Base-by-base conservation (phyloP, 2,888 invertebrate species). In the Pyrgus malvae region DNA sequence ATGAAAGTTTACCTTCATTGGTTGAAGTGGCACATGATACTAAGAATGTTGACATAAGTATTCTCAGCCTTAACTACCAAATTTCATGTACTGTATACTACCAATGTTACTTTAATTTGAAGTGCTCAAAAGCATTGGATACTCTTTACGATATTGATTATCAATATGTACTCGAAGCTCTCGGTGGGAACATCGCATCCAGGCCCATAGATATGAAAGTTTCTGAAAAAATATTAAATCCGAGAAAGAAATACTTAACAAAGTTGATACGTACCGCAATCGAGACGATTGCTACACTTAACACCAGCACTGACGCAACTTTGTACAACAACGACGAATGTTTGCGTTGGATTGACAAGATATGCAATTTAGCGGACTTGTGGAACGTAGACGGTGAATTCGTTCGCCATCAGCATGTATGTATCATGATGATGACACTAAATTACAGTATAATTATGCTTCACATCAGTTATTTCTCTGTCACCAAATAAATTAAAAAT, bases 1-100 rank as follows among this genome's bases (percentile, higher is more conserved):
- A 92, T 64, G 93, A 92, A 61, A 91, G 91, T 48, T 89, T 90
- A 17, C 92, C 94, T 54, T 93, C 97, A 0, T 86, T 98, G 53
- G 94, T 94, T 0, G 94, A 95, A 76, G 90, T 96, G 38, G 96
- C 97, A 0, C 86, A 96, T 58, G 93, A 94, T 58, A 96, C 96
- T 71, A 93, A 93, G 63, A 90, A 91, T 50, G 93, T 95, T 1
- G 95, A 96, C 78, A 93, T 93, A 59, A 94, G 95, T 64, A 89
- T 97, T 61, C 84, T 98, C 6, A 92, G 94, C 64, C 87, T 97
- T 53, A 97, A 98, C 78, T 93, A 94, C 66, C 96, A 97, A 80
- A 88, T 98, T 49, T 93, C 94, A 1, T 91, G 93, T 59, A 93
- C 95, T 1, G 88, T 98, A 51, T 93, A 95, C 64, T 95, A 97